Percentiles rank a stretch among this genome's conserved stretches.
phyloP scores from a whole-genome alignment of 2,888 invertebrate genomes.

The Crioceris asparagi region DNA sequence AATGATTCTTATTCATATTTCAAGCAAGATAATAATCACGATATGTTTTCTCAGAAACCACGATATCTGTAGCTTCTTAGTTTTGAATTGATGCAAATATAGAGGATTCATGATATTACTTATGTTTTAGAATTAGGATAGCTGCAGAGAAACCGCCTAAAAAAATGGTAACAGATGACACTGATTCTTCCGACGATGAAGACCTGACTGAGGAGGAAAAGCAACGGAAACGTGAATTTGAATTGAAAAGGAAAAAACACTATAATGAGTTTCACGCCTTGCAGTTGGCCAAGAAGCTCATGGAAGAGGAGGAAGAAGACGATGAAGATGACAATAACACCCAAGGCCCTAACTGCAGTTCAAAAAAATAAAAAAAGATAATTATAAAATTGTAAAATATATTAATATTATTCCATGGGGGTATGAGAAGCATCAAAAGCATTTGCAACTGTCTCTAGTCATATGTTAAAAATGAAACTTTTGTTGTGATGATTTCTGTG shows the following conservation, averaged over 20 bases:
- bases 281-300: constrained; percentile 78
- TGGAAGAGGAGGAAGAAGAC: constrained; percentile 83
- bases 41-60: no score
- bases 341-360: constrained; percentile 1
- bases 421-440: no score
- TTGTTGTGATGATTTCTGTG: no score
- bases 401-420: no score
- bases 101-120: no score
- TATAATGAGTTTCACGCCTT: constrained; percentile 97
- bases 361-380: not conserved
- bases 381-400: not conserved
- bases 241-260: constrained; percentile 88
- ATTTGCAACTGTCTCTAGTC: no score
- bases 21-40: no score
- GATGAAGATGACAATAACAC: constrained; percentile 38
- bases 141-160: constrained; percentile 39
- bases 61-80: no score
- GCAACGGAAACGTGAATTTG: constrained; percentile 69
- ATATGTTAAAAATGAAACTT: no score
- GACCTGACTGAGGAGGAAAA: constrained; percentile 43
- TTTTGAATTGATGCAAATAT: no score
- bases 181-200: constrained; percentile 29
- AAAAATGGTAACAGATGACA: constrained; percentile 36
- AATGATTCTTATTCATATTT: no score
- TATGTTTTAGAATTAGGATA: constrained; percentile 31